Evolutionary conservation across 2,888 invertebrate species (phyloP), one percentile per base, ranked within the genome.

Genomic region (Drosophila meridiana): DNA sequence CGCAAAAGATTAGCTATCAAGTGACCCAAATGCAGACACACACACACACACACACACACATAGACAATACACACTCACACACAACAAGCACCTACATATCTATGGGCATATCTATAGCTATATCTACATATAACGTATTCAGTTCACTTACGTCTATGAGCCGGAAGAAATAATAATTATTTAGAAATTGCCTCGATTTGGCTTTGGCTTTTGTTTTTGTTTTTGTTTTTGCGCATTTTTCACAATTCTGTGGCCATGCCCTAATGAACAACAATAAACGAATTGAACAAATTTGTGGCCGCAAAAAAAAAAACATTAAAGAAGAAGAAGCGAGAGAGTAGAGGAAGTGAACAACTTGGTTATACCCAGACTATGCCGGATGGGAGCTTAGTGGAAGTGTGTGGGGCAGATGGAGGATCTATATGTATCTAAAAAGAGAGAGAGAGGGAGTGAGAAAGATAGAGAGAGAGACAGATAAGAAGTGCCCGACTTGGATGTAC

Each of bases 1-100:
- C 52, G 42, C 65, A 34, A 70, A 73, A 77, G 76, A 76, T 76
- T 76, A 74, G 74, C 74, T 76, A 74, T 76, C 76, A 64, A 64
- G n/a, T 74, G 76, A 76, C 76, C 76, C 70, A 63, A 62, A 76
- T 76, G 63, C 32, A 30, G 7, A 26, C 28, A 28, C n/a, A 59
- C 30, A 42, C 43, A 26, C 32, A 45, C 9, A 42, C 30, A 11
- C 9, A 58, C 43, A 45, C 43, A 34, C 20, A 42, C 38, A 59
- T 4, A 38, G 4, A 38, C 4, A 5, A 53, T 26, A 26, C n/a
- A 42, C 40, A 40, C 56, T 30, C 28, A 55, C 28, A n/a, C 32
- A 42, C 42, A 60, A 43, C 20, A 34, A 71, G 47, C 7, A 47
- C 2, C 7, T n/a, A 32, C 47, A 64, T 40, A 70, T 42, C 34